Evolutionary conservation across 2,113 vertebrate genomes (phyloP).

Genomic region (Abramis brama): DNA sequence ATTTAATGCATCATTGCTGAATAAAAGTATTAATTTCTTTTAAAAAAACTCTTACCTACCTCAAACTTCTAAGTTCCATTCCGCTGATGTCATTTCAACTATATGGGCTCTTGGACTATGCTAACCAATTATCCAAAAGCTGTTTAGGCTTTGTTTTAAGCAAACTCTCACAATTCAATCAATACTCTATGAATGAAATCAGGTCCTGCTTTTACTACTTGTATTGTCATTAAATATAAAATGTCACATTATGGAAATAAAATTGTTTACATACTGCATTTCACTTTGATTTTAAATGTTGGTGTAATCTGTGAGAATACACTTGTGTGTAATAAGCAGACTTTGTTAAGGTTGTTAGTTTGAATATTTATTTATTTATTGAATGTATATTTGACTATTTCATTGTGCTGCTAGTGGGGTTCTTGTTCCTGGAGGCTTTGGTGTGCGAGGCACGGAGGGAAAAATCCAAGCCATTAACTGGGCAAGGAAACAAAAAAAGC

Average conservation of each 20-base stretch:
- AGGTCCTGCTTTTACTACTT: background rate
- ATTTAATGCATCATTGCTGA: too few relatives aligned
- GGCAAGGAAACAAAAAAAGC: conserved; percentile 94
- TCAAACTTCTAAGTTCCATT: background rate
- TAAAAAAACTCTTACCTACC: too few relatives aligned
- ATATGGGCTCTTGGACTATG: background rate
- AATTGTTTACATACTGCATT: background rate
- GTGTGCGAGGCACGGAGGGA: conserved; percentile 93
- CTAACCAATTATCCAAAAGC: background rate
- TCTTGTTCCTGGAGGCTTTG: conserved; percentile 94
- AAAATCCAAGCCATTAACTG: conserved; percentile 95
- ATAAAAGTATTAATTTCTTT: too few relatives aligned
- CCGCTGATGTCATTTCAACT: background rate
- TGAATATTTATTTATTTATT: background rate
- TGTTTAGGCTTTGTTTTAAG: background rate
- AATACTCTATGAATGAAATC: background rate
- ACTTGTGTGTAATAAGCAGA: too few relatives aligned
- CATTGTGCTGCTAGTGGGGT: conserved; percentile 77
- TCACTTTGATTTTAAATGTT: background rate
- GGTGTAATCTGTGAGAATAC: background rate
- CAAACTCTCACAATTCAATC: background rate
- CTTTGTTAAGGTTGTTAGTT: background rate
- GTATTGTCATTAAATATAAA: background rate
- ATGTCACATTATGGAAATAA: background rate
- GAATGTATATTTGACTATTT: background rate